phyloP scores from a whole-genome alignment of 2,888 invertebrate species.

The Lydus trimaculatus region DNA sequence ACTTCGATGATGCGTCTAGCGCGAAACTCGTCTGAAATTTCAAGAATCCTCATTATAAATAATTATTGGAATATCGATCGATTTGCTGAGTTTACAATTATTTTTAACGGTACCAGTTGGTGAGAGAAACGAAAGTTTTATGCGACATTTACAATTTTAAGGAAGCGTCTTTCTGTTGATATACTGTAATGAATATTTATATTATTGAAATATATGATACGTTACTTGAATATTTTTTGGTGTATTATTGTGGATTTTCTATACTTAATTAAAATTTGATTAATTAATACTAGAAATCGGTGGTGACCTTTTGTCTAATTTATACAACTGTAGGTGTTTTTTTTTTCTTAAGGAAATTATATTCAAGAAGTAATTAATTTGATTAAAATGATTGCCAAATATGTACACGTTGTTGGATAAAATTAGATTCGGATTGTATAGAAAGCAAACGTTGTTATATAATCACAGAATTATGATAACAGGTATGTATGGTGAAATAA shows the following conservation, averaged over 20 bases:
- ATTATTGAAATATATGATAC: background rate
- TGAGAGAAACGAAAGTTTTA: conserved; percentile 27
- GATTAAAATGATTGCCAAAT: conserved; percentile 15
- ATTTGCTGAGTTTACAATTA: too few relatives aligned
- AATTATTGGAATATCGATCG: too few relatives aligned
- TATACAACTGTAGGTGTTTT: background rate
- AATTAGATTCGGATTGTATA: conserved; percentile 4
- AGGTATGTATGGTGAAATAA: background rate
- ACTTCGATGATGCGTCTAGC: too few relatives aligned
- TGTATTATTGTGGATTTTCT: background rate
- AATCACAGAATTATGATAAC: conserved; percentile 10
- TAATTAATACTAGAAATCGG: background rate
- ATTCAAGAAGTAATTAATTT: conserved; percentile 5
- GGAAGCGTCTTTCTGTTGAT: conserved; percentile 18
- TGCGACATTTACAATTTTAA: conserved; percentile 29
- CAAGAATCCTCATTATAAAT: too few relatives aligned
- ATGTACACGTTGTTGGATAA: background rate
- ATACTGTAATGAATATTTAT: conserved; percentile 25
- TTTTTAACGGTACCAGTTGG: background rate
- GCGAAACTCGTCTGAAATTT: too few relatives aligned
- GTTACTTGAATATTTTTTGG: background rate
- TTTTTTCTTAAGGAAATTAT: background rate
- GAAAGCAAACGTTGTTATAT: conserved; percentile 25
- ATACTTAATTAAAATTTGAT: too few relatives aligned
- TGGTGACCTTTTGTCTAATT: background rate